phyloP scores from a whole-genome alignment of 2,797 vertebrate species.

The Lutjanus campechanus region DNA sequence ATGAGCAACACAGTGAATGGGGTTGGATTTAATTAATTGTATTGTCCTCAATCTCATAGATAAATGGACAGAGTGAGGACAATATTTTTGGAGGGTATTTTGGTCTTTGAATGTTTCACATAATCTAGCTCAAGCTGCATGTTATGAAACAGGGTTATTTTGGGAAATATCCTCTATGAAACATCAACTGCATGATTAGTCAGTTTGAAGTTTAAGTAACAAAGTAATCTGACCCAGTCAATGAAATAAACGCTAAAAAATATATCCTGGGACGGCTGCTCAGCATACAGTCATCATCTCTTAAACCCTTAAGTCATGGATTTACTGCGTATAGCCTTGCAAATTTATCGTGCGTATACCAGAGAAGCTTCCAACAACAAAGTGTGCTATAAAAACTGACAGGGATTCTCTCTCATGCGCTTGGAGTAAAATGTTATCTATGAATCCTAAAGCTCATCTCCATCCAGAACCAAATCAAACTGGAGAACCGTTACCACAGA shows the following conservation, averaged over 20 bases:
- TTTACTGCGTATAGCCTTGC: constrained; percentile 49
- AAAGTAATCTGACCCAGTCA: constrained; percentile 34
- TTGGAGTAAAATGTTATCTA: constrained; percentile 67
- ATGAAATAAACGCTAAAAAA: constrained; percentile 44
- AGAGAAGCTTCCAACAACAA: constrained; percentile 62
- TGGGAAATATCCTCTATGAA: constrained; percentile 9
- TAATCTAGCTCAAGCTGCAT: background rate
- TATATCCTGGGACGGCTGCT: constrained; percentile 5
- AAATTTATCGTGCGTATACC: constrained; percentile 58
- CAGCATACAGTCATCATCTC: constrained; percentile 37
- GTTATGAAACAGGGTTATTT: constrained; percentile 10
- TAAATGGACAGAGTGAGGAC: constrained; percentile 43
- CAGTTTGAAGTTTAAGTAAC: constrained; percentile 38
- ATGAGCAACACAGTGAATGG: constrained; percentile 46
- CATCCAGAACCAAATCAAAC: constrained; percentile 63
- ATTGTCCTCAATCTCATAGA: constrained; percentile 63
- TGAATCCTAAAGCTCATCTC: constrained; percentile 61
- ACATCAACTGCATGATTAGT: constrained; percentile 3
- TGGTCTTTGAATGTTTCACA: constrained; percentile 9
- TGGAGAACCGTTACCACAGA: constrained; percentile 56
- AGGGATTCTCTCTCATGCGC: constrained; percentile 52
- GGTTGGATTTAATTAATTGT: constrained; percentile 62
- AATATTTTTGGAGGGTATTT: constrained; percentile 40
- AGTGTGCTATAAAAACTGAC: constrained; percentile 64
- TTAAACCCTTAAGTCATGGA: constrained; percentile 40